phyloP scores from a whole-genome alignment of 2,113 vertebrate genomes.

The Chaetodon auriga region DNA sequence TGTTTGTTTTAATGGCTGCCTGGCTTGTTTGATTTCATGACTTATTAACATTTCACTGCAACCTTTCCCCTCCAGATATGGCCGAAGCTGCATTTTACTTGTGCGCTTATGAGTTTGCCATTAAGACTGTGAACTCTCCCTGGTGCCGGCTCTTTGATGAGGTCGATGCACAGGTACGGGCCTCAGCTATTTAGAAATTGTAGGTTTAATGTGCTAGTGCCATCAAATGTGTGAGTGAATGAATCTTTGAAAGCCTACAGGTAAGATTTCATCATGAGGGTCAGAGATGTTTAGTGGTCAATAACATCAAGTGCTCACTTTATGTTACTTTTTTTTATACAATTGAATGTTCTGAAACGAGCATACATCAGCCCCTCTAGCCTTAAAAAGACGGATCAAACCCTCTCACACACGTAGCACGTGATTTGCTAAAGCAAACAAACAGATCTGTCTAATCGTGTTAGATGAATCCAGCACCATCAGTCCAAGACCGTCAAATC shows the following conservation, averaged over 20 bases:
- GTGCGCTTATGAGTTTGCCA: constrained; percentile 93
- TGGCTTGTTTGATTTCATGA: background rate
- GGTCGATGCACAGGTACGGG: constrained; percentile 90
- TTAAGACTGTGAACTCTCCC: constrained; percentile 89
- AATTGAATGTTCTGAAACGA: too few species aligned
- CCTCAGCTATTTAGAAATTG: background rate
- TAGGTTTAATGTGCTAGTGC: background rate
- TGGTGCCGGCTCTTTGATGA: constrained; percentile 94
- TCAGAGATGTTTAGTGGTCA: background rate
- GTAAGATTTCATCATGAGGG: background rate
- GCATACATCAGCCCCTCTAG: too few species aligned
- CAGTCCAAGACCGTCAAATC: background rate
- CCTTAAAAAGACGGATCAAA: too few species aligned
- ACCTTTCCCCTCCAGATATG: constrained; percentile 85
- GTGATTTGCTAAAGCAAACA: too few species aligned
- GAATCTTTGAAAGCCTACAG: background rate
- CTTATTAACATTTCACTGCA: background rate
- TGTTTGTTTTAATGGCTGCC: background rate
- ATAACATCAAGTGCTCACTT: background rate
- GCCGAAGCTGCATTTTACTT: constrained; percentile 93
- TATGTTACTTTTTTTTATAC: too few species aligned
- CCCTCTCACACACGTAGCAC: too few species aligned
- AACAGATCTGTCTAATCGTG: too few species aligned
- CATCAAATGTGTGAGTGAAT: background rate
- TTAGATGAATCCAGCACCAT: background rate